phyloP scores from a whole-genome alignment of 2,113 vertebrate species.

The Myiagra hebetior region DNA sequence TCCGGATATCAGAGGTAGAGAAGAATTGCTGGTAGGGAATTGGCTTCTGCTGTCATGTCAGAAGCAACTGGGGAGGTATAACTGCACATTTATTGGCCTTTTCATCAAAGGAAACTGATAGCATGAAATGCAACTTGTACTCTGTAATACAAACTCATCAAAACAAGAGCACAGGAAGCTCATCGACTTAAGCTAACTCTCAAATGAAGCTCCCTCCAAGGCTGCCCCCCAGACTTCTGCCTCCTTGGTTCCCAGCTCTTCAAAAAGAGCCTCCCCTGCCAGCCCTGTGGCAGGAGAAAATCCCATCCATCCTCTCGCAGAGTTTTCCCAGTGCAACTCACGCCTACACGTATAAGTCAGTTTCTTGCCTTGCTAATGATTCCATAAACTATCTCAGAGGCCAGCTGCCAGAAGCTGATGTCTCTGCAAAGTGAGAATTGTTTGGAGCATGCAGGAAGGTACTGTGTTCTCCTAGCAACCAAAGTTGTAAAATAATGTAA shows the following conservation, averaged over 20 bases:
- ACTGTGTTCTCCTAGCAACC: slow-evolving; percentile 45
- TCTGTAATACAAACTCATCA: neutral
- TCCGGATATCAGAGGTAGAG: neutral
- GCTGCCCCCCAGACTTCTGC: neutral
- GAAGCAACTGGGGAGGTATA: neutral
- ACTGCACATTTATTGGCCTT: neutral
- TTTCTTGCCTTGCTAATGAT: slow-evolving; percentile 2
- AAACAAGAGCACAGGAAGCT: neutral
- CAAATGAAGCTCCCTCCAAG: neutral
- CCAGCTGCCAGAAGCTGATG: neutral
- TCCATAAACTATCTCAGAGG: neutral
- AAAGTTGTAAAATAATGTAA: slow-evolving; percentile 61
- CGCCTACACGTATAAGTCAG: neutral
- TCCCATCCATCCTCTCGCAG: neutral
- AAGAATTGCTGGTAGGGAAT: neutral
- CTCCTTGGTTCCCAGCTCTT: neutral
- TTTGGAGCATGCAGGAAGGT: neutral
- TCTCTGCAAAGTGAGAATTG: slow-evolving; percentile 27
- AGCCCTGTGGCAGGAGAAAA: neutral
- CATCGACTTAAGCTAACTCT: neutral
- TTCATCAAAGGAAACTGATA: neutral
- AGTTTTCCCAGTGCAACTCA: neutral
- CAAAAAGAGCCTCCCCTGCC: neutral
- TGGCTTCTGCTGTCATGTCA: neutral
- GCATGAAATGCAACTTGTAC: neutral